Evolutionary conservation across 1,140 invertebrate species (phyloP).

Genomic region (Thaumatotibia leucotreta): DNA sequence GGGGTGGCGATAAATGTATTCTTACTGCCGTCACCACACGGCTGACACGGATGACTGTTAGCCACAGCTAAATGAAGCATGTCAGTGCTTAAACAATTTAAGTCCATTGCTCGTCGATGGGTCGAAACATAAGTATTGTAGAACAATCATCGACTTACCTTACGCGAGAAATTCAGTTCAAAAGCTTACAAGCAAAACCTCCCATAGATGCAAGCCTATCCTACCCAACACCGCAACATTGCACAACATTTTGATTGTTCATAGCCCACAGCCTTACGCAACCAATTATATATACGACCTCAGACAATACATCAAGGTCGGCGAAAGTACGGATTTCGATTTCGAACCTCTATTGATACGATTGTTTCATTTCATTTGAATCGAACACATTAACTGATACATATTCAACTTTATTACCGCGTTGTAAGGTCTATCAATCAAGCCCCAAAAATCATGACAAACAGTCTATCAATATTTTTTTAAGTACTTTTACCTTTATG

Average conservation of each 20-base stretch:
- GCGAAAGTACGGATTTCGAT: constrained; percentile 10
- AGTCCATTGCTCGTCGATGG: no score
- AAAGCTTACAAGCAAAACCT: not conserved
- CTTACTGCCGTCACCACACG: no score
- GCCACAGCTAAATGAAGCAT: no score
- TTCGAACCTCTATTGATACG: not conserved
- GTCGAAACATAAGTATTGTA: no score
- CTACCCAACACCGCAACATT: not conserved
- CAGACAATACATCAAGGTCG: constrained; percentile 7
- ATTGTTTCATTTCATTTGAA: not conserved
- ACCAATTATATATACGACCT: constrained; percentile 3
- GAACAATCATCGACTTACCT: no score
- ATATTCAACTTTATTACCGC: not conserved
- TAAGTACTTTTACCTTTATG: no score
- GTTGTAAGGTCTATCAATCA: not conserved
- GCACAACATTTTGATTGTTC: constrained; percentile 13
- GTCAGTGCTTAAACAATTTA: no score
- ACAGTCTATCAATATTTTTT: no score
- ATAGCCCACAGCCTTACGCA: constrained; percentile 1
- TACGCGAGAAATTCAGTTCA: not conserved
- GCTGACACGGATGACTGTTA: no score
- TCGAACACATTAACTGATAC: not conserved
- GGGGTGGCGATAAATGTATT: no score
- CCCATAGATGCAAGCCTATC: not conserved
- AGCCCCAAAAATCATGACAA: no score